Conservation (phyloP, 2,888 invertebrate genomes). For the Cacoxenus indagator region DNA sequence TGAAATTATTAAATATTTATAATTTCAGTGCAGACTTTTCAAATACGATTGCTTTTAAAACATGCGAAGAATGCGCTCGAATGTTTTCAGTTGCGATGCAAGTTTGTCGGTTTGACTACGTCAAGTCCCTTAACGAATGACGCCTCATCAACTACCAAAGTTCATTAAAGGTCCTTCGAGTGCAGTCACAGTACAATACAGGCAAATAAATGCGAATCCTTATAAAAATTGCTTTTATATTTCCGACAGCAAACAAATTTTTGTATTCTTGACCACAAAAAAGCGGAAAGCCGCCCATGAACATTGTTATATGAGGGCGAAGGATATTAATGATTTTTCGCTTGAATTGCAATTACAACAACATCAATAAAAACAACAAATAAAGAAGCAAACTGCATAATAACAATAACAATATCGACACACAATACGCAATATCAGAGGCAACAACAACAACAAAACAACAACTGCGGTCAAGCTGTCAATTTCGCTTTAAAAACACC, state of each 20-base stretch:
- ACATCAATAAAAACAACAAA: constrained; percentile 32
- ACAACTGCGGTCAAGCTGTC: constrained; percentile 66
- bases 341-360: constrained; percentile 65
- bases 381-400: constrained; percentile 39
- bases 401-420: constrained; percentile 57
- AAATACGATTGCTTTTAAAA: no score
- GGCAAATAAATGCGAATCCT: constrained; percentile 41
- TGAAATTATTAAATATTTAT: no score
- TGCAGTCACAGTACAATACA: constrained; percentile 1
- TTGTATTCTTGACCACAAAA: constrained; percentile 15
- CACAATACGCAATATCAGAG: constrained; percentile 36
- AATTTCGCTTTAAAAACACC: constrained; percentile 53
- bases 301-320: constrained; percentile 39
- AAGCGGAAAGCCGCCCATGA: constrained; percentile 27
- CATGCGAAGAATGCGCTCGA: no score
- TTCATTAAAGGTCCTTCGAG: neutral
- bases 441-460: constrained; percentile 37
- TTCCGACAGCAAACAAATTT: neutral
- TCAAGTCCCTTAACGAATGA: no score
- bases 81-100: no score
- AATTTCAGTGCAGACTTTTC: no score
- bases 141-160: constrained; percentile 7
- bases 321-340: constrained; percentile 69
- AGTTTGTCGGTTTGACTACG: no score
- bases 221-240: constrained; percentile 39